Evolutionary conservation across 2,797 vertebrate genomes (phyloP).

Genomic region (Poeciliopsis turneri): DNA sequence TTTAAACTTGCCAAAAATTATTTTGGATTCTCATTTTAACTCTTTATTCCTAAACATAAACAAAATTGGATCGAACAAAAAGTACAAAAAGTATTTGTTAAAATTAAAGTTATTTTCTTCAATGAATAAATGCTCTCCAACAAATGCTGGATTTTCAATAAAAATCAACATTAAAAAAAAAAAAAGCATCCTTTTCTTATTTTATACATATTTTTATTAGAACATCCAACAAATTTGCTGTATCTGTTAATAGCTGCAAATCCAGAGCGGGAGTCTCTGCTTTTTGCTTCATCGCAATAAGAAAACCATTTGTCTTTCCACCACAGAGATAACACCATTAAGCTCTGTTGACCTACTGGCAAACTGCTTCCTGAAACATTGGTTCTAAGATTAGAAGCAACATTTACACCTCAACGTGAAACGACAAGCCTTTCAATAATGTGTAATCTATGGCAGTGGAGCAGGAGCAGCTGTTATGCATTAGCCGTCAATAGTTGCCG

Average conservation of each 20-base stretch:
- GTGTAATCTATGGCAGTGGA: conserved; percentile 13
- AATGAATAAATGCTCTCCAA: not conserved
- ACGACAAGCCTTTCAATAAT: conserved; percentile 36
- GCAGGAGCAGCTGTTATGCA: conserved; percentile 3
- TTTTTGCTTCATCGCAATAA: conserved; percentile 1
- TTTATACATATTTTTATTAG: not conserved
- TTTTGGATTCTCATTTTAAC: no score
- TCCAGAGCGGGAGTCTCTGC: not conserved
- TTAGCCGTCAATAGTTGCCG: conserved; percentile 13
- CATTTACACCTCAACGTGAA: conserved; percentile 31
- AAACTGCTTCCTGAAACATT: conserved; percentile 28
- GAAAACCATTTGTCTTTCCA: conserved; percentile 13
- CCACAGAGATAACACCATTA: conserved; percentile 7
- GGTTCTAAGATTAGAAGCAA: conserved; percentile 15
- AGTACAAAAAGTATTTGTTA: not conserved
- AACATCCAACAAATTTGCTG: not conserved
- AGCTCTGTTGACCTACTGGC: conserved; percentile 20
- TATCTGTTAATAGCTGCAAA: not conserved
- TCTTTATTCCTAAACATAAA: not conserved
- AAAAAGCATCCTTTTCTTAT: not conserved
- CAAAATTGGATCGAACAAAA: not conserved
- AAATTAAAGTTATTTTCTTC: not conserved
- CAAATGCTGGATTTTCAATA: not conserved
- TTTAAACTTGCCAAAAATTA: no score
- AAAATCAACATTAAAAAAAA: not conserved